These are phyloP conservation scores for Notoglanidium macrostoma DNA, from an alignment of 2,797 vertebrate species.

Conservation along the genomic window DNA sequence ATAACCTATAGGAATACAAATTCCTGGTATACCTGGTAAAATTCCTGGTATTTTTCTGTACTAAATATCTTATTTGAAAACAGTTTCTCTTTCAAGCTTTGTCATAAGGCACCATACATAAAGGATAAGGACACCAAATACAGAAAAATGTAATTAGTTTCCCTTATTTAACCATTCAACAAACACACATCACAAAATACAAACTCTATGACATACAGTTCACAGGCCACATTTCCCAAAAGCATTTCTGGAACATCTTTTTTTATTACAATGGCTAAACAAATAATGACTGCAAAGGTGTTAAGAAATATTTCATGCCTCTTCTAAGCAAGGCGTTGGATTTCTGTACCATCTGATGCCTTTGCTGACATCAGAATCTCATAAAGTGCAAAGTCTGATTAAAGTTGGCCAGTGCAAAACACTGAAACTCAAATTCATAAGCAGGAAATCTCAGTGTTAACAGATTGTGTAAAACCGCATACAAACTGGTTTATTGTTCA, in stretches of 20 bases:
- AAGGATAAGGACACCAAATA: not conserved
- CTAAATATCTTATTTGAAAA: not conserved
- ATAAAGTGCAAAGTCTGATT: not conserved
- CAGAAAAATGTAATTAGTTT: not conserved
- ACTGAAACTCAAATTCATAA: not conserved
- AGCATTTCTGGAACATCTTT: not conserved
- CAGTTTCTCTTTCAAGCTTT: not conserved
- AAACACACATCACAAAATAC: not conserved
- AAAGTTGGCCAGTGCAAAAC: conserved; percentile 3
- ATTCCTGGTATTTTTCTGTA: not conserved
- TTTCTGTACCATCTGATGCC: not conserved
- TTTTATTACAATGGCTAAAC: not conserved
- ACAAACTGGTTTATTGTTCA: conserved; percentile 4
- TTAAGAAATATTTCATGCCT: not conserved
- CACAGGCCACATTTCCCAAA: not conserved
- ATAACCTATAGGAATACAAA: not conserved
- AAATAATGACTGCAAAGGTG: not conserved
- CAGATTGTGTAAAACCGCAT: conserved; percentile 22
- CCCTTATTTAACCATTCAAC: not conserved
- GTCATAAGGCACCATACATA: not conserved
- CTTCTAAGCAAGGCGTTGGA: not conserved
- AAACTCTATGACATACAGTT: not conserved
- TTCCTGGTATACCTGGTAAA: no score
- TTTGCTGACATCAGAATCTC: not conserved
- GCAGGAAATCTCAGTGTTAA: conserved; percentile 5